A percentile compares a stretch with the other conserved stretches of the same genome.
These are phyloP conservation scores for Sphaerophoria taeniata DNA, from an alignment of 2,888 invertebrate genomes.

Conservation along the genomic window DNA sequence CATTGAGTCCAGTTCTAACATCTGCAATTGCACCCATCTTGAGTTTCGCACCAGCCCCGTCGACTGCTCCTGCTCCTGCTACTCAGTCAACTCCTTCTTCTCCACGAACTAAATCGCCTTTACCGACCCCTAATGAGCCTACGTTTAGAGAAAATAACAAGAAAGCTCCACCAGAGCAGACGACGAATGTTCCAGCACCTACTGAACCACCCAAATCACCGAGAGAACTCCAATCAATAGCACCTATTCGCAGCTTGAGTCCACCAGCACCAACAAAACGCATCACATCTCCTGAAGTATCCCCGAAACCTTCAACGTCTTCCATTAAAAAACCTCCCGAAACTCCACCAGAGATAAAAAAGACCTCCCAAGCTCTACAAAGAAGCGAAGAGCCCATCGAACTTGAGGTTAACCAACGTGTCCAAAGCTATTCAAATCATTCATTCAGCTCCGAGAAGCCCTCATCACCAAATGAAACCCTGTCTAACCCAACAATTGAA, in stretches of 20 bases:
- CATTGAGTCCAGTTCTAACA: slow-evolving; percentile 61
- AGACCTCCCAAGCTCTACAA: slow-evolving; percentile 78
- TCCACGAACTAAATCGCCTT: background rate
- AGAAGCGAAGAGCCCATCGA: slow-evolving; percentile 81
- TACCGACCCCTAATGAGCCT: background rate
- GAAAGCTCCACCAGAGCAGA: slow-evolving; percentile 1
- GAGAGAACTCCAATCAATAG: slow-evolving; percentile 59
- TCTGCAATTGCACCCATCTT: slow-evolving; percentile 72
- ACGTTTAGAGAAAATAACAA: background rate
- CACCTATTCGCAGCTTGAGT: slow-evolving; percentile 75
- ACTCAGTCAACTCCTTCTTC: slow-evolving; percentile 34
- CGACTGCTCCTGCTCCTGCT: slow-evolving; percentile 30
- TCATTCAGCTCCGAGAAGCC: slow-evolving; percentile 75
- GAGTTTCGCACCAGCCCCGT: slow-evolving; percentile 58
- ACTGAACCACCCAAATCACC: background rate
- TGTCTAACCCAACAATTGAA: slow-evolving; percentile 78
- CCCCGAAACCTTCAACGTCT: background rate
- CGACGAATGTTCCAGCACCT: background rate
- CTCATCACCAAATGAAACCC: slow-evolving; percentile 38
- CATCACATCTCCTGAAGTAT: background rate
- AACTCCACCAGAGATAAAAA: slow-evolving; percentile 77
- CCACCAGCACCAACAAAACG: slow-evolving; percentile 38
- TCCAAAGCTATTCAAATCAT: slow-evolving; percentile 78
- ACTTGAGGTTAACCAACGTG: slow-evolving; percentile 78
- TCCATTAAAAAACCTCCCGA: slow-evolving; percentile 76